Evolutionary conservation across 2,797 vertebrate species (phyloP).

Genomic region (Ceryle rudis): DNA sequence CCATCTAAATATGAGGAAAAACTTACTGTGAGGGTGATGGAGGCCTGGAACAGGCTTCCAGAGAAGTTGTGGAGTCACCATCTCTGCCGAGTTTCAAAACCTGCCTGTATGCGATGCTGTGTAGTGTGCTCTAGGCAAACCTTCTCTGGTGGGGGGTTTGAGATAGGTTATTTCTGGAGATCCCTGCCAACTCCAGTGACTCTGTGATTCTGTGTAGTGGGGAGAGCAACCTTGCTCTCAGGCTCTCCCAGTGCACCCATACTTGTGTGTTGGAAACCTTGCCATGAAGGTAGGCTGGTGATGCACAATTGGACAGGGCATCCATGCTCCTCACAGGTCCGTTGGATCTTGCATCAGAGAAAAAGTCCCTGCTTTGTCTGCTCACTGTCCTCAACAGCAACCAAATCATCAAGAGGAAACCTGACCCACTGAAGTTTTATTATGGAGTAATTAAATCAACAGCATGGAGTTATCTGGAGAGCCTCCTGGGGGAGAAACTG

Average conservation of each 20-base stretch:
- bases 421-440: neutral
- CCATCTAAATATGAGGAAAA: too few relatives aligned
- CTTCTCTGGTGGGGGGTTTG: too few relatives aligned
- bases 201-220: too few relatives aligned
- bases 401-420: neutral
- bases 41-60: too few relatives aligned
- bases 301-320: neutral
- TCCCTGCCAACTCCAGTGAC: too few relatives aligned
- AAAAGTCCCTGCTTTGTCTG: neutral
- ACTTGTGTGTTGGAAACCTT: neutral
- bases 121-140: too few relatives aligned
- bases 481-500: neutral
- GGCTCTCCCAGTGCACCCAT: neutral
- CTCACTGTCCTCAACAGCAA: neutral
- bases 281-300: neutral
- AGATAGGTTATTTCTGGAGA: too few relatives aligned
- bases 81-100: too few relatives aligned
- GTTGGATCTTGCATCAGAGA: neutral
- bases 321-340: neutral
- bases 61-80: too few relatives aligned
- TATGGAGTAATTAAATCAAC: neutral
- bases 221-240: neutral
- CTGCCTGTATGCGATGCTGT: too few relatives aligned
- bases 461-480: neutral
- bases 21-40: too few relatives aligned